These are phyloP conservation scores for Alouatta palliata DNA, from an alignment of 2,113 vertebrate species.

Conservation along the genomic window DNA sequence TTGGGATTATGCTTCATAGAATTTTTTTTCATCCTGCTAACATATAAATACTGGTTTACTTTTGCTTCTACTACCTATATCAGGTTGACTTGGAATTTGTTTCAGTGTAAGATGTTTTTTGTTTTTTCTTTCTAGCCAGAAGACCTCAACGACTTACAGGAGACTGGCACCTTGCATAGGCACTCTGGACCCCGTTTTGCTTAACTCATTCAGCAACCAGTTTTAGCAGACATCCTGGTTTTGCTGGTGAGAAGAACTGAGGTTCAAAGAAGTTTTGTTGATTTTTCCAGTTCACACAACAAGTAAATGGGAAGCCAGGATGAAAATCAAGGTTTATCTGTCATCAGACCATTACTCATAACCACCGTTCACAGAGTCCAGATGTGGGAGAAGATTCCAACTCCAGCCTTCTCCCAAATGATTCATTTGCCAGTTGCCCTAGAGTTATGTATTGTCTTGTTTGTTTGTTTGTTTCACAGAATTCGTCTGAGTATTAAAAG, in stretches of 20 bases:
- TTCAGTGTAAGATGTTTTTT: neutral
- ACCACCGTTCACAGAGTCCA: neutral
- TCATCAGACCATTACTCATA: too few relatives aligned
- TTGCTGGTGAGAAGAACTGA: neutral
- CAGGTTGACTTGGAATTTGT: neutral
- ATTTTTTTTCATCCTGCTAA: neutral
- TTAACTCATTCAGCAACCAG: accelerated
- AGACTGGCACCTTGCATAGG: accelerated
- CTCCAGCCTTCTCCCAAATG: neutral
- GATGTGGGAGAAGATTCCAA: neutral
- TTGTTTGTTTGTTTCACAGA: neutral
- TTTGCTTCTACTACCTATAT: neutral
- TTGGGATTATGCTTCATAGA: accelerated
- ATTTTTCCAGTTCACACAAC: neutral
- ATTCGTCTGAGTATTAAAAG: neutral
- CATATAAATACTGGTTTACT: neutral
- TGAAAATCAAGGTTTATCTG: neutral
- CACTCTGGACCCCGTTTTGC: accelerated
- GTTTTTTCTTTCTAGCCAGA: neutral
- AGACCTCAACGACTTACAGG: accelerated
- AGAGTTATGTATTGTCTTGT: accelerated
- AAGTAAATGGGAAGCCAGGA: neutral
- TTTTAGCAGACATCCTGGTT: neutral
- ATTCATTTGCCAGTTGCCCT: neutral
- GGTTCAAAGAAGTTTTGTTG: neutral